A percentile compares a stretch with the other conserved stretches of the same genome.
phyloP scores from a whole-genome alignment of 2,888 invertebrate species.

The Drosophila prolongata region DNA sequence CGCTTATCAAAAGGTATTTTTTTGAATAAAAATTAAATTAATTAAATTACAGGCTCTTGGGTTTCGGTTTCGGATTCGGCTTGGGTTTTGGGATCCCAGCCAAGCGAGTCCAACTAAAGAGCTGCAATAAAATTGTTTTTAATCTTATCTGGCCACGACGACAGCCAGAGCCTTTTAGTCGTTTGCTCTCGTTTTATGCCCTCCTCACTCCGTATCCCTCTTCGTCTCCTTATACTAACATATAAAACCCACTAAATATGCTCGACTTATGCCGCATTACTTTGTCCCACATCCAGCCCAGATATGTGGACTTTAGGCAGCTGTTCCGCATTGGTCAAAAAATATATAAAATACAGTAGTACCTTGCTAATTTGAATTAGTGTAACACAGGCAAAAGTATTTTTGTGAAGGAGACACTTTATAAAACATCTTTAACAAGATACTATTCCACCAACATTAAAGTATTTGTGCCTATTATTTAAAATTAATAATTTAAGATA shows the following conservation, averaged over 20 bases:
- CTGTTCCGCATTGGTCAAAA: slow-evolving; percentile 43
- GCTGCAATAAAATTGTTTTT: slow-evolving; percentile 83
- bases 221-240: slow-evolving; percentile 17
- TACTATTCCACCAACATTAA: no score
- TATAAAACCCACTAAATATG: slow-evolving; percentile 72
- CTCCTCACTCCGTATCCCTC: not conserved
- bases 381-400: no score
- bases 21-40: slow-evolving; percentile 83
- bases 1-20: slow-evolving; percentile 75
- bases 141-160: slow-evolving; percentile 76
- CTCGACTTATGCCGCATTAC: slow-evolving; percentile 74
- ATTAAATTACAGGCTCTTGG: slow-evolving; percentile 80
- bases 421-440: no score
- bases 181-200: slow-evolving; percentile 48
- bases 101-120: slow-evolving; percentile 73
- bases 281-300: slow-evolving; percentile 39
- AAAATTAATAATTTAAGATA: no score
- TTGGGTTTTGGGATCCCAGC: slow-evolving; percentile 26
- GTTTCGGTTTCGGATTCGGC: slow-evolving; percentile 19
- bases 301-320: slow-evolving; percentile 27
- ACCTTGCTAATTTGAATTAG: not conserved
- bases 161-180: slow-evolving; percentile 69
- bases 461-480: no score
- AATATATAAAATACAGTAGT: slow-evolving; percentile 16
- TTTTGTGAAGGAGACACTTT: no score